Base-by-base conservation (phyloP, 2,888 invertebrate genomes). In the Drepana falcataria region DNA sequence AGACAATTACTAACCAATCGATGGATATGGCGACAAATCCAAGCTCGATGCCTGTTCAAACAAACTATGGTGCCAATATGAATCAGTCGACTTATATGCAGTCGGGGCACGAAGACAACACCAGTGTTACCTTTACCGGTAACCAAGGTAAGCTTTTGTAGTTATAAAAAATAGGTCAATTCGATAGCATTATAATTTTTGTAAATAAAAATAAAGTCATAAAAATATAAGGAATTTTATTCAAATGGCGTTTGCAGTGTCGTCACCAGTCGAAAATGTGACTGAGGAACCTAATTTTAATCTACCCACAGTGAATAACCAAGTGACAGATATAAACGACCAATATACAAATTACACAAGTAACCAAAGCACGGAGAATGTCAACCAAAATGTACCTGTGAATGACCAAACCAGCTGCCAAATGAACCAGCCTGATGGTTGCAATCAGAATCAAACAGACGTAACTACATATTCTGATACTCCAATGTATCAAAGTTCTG, bases 11-110 rank as follows among this genome's bases (percentile, higher is more conserved):
- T 2, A 80, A 73, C 59, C 83, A 85, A 59, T 63, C 77, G 2
- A 79, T 75, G 60, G 83, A 81, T 64, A 65, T 68, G 9, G 60
- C 67, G n/a, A 70, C 73, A 2, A 44, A 9, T 44, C 9, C 44
- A 44, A 65, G 71, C 48, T 56, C 77, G 1, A 68, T 79, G 52
- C 66, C 76, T 35, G 69, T 61, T n/a, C 59, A 79, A 1, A 83
- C 83, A 1, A 87, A 83, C 58, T 86, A 85, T 51, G 80, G 82
- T 3, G 80, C 82, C 47, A 75, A 82, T 55, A 57, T 79, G 49
- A 87, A 85, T 57, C 85, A 86, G 67, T 81, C 91, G 35, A 83
- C 85, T 35, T 86, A 89, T 53, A 83, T 87, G 79, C 88, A 85
- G 60, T 83, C 85, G 0, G 81, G 80, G 2, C 81, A 83, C 9